phyloP scores from a whole-genome alignment of 2,797 vertebrate genomes.

The Leptodactylus fallax region DNA sequence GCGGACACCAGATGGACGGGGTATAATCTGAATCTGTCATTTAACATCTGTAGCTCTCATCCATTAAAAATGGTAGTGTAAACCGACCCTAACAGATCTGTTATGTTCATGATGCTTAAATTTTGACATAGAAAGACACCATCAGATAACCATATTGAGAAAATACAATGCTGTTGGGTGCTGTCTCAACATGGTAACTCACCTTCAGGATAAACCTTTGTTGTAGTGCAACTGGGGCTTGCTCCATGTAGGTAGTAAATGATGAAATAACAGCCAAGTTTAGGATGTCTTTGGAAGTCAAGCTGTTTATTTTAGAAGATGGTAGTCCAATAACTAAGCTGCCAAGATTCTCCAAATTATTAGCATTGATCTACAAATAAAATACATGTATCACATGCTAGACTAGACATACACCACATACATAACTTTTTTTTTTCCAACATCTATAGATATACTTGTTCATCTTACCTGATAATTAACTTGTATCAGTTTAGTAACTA shows the following conservation, averaged over 20 bases:
- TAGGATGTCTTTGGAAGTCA: not conserved
- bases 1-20: too few species aligned
- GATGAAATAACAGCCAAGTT: not conserved
- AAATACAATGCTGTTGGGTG: too few species aligned
- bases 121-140: too few species aligned
- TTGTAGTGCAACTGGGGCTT: conserved; percentile 30
- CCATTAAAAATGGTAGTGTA: too few species aligned
- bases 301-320: not conserved
- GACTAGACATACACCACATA: not conserved
- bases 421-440: not conserved
- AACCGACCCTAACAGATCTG: too few species aligned
- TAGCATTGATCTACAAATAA: conserved; percentile 32
- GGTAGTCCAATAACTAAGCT: conserved; percentile 45
- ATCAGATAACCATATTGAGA: too few species aligned
- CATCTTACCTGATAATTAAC: conserved; percentile 44
- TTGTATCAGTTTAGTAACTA: conserved; percentile 50
- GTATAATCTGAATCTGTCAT: too few species aligned
- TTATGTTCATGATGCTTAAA: too few species aligned
- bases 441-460: not conserved
- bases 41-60: too few species aligned
- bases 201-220: conserved; percentile 53
- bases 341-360: conserved; percentile 46
- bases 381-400: not conserved
- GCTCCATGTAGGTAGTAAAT: conserved; percentile 41
- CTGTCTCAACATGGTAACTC: not conserved